Conservation (phyloP, 2,113 vertebrate genomes). For the Hyperopisus bebe region DNA sequence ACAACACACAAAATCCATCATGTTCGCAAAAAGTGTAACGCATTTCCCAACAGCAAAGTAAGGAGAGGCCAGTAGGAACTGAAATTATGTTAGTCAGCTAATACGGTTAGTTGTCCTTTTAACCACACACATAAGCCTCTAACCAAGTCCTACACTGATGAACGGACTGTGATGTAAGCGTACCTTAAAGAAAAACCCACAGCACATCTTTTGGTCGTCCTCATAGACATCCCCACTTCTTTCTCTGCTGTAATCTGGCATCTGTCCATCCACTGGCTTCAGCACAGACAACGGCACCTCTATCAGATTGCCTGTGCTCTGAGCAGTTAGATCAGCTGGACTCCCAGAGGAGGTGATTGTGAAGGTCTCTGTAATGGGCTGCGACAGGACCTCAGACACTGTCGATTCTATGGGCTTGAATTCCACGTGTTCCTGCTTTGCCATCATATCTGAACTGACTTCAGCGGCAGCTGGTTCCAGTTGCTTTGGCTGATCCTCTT, state of each 20-base stretch:
- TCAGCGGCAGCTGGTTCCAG: constrained; percentile 24
- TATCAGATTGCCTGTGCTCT: constrained; percentile 73
- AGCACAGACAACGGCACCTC: constrained; percentile 86
- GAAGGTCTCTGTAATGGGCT: constrained; percentile 73
- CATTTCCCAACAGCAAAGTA: neutral
- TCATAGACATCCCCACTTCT: constrained; percentile 65
- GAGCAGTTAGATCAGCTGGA: constrained; percentile 45
- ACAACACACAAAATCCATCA: constrained; percentile 28
- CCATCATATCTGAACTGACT: constrained; percentile 24
- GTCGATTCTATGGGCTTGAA: constrained; percentile 58
- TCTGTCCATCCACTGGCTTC: constrained; percentile 68
- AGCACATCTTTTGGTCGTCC: constrained; percentile 84
- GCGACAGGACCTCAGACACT: constrained; percentile 79
- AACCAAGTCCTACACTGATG: neutral
- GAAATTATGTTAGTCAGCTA: neutral
- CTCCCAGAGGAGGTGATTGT: constrained; percentile 73
- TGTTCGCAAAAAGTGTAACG: neutral
- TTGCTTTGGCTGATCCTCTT: constrained; percentile 32
- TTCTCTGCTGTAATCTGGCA: constrained; percentile 64
- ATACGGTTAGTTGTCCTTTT: neutral
- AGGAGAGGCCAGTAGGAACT: neutral
- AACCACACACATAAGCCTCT: neutral
- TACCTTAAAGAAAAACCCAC: constrained; percentile 98
- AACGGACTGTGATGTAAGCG: neutral
- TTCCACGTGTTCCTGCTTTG: neutral